These are phyloP conservation scores for Lagocephalus sceleratus DNA, from an alignment of 2,797 vertebrate species.

Conservation along the genomic window DNA sequence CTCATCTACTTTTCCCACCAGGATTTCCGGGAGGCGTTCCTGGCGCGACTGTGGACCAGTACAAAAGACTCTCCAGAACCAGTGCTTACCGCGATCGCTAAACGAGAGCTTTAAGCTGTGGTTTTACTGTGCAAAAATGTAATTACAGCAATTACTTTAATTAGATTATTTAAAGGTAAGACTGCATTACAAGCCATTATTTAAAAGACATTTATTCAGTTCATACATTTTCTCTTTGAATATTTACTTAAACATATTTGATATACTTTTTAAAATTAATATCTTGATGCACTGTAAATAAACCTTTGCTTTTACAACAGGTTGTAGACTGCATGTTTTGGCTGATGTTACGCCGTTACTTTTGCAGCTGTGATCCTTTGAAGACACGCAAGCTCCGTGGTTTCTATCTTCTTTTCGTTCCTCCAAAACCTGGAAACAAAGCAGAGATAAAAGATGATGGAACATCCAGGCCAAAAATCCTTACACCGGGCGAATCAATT, in stretches of 20 bases:
- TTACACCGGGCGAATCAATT: too few species aligned
- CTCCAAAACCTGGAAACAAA: conserved; percentile 69
- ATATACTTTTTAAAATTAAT: too few species aligned
- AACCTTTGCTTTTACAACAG: too few species aligned
- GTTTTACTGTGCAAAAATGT: neutral
- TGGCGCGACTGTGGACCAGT: conserved; percentile 70
- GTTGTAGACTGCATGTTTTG: too few species aligned
- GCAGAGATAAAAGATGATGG: neutral
- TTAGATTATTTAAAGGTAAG: neutral
- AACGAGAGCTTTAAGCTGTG: conserved; percentile 31
- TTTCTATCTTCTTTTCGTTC: conserved; percentile 74
- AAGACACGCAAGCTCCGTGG: neutral
- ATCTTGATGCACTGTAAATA: too few species aligned
- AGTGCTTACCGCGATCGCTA: conserved; percentile 63
- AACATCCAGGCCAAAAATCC: too few species aligned
- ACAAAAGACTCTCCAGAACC: conserved; percentile 59
- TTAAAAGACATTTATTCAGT: too few species aligned
- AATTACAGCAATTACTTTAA: neutral
- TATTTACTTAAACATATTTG: too few species aligned
- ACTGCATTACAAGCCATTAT: too few species aligned
- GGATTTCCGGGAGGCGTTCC: conserved; percentile 65
- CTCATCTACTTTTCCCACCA: conserved; percentile 73
- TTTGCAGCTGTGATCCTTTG: neutral
- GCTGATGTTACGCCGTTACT: too few species aligned
- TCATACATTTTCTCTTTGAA: too few species aligned